Evolutionary conservation across 2,113 vertebrate species (phyloP), one percentile per base, ranked within the genome.

Genomic region (Holacanthus passer): DNA sequence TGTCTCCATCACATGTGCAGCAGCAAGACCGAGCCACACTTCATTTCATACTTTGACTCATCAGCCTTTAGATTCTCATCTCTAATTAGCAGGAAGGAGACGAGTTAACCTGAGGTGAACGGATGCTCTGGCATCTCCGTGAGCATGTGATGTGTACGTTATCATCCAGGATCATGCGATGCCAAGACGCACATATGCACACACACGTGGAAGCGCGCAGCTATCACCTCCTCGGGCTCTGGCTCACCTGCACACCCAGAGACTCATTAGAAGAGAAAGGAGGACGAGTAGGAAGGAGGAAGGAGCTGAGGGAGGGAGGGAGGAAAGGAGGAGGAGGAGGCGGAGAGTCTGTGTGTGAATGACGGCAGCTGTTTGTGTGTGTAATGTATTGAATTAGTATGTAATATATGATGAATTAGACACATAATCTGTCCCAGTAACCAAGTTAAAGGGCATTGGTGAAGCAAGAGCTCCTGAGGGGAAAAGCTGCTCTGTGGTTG

Each of bases 241-340:
- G 4, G 65, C 86, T 93, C 90, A 94, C 88, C 90, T 92, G 90
- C 81, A 68, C 65, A 43, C 81, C 72, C 69, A 62, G 11, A 87
- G 75, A 81, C 80, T 86, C 74, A 89, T 89, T 88, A 88, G 77
- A 81, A n/a, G 31, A 71, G 65, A 66, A 68, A n/a, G 66, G 74
- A 81, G n/a, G 78, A 79, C 39, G 59, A 73, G 27, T 16, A 52
- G 58, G 53, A 71, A 7, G 64, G 50, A 41, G 43, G 29, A 22
- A 45, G 32, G 13, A 59, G 39, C 74, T 0, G 39, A 83, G n/a
- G 39, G 13, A 70, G n/a, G 56, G 71, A 72, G 59, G 65, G 52
- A 72, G 43, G 60, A 7, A 32, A 17, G 37, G n/a, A 69, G 58
- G 72, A 58, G 48, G 47, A 58, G 29, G 76, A 48, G 52, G 35